Evolutionary conservation across 2,888 invertebrate genomes (phyloP), one percentile per base, ranked within the genome.

Genomic region (Drosophila falleni): DNA sequence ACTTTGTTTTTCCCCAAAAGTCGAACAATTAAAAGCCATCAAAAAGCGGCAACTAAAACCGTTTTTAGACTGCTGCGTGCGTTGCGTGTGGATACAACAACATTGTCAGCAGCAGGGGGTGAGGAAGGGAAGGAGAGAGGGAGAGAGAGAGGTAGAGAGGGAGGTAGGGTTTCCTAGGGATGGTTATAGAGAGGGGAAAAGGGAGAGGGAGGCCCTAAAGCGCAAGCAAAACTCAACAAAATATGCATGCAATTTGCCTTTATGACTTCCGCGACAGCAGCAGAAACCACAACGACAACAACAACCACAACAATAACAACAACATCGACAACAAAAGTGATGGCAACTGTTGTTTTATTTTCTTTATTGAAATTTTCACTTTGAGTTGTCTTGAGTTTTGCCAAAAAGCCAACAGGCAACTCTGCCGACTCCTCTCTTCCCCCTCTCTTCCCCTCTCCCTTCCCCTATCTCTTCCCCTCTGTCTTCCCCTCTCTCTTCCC

Each of bases 291-390:
- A 74, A 53, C 66, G 62, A 63, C 53, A 58, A 41, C 80, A 82
- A 65, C 74, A 66, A 55, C 63, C 61, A 58, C 85, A 78, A 11
- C 66, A 55, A 61, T 42, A 49, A 41, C 55, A 41, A 26, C 42
- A 66, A 51, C 71, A 63, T 37, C 74, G 55, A 61, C 61, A 70
- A 37, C 33, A 61, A 64, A 61, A 74, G 46, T 46, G 64, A 42
- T 79, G 69, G 62, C 76, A 76, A 68, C 62, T 79, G 47, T 59
- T 59, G 26, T 47, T 58, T 31, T 41, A 31, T 29, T 79, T 80
- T 58, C 64, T 68, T 72, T 87, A 85, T 85, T 88, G 71, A 87
- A 87, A 85, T 89, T 89, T 85, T 89, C 89, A 87, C 89, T 88
- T 88, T 65, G 62, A 62, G 71, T 64, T 70, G 60, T 74, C 56